Conservation (phyloP, 2,888 invertebrate species). For the Spodoptera exigua region DNA sequence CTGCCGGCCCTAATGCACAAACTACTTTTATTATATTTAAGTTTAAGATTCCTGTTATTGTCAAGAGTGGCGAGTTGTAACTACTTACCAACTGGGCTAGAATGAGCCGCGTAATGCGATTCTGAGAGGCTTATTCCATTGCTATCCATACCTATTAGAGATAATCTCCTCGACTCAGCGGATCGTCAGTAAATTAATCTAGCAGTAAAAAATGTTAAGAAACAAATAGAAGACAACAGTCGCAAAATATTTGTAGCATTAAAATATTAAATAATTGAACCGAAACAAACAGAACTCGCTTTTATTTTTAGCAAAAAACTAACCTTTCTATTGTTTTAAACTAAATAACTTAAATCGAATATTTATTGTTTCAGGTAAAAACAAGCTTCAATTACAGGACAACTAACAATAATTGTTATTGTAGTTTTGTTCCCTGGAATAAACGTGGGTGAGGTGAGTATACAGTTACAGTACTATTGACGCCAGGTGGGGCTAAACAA, state of each 20-base stretch:
- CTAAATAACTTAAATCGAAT: constrained; percentile 5
- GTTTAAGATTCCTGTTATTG: constrained; percentile 59
- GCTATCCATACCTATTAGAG: constrained; percentile 18
- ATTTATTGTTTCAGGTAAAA: constrained; percentile 54
- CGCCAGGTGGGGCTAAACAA: constrained; percentile 15
- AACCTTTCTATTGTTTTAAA: neutral
- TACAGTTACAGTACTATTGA: constrained; percentile 8
- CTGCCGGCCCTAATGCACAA: constrained; percentile 60
- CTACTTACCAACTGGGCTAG: constrained; percentile 50
- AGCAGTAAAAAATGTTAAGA: constrained; percentile 1
- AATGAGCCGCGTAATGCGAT: constrained; percentile 47
- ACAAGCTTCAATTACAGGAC: constrained; percentile 4
- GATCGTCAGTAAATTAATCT: constrained; percentile 10
- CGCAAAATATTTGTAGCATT: neutral
- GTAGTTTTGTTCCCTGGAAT: constrained; percentile 2
- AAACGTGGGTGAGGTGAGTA: constrained; percentile 30
- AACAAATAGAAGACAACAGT: neutral
- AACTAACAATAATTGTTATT: constrained; percentile 9
- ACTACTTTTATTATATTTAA: constrained; percentile 68
- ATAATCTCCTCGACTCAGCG: constrained; percentile 23
- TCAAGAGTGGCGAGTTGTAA: constrained; percentile 39
- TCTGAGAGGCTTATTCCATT: constrained; percentile 37
- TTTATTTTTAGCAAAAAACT: neutral
- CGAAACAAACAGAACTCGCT: too few relatives aligned
- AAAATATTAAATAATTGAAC: too few relatives aligned